Conservation (phyloP, 1,140 invertebrate species). For the Ostrea edulis region DNA sequence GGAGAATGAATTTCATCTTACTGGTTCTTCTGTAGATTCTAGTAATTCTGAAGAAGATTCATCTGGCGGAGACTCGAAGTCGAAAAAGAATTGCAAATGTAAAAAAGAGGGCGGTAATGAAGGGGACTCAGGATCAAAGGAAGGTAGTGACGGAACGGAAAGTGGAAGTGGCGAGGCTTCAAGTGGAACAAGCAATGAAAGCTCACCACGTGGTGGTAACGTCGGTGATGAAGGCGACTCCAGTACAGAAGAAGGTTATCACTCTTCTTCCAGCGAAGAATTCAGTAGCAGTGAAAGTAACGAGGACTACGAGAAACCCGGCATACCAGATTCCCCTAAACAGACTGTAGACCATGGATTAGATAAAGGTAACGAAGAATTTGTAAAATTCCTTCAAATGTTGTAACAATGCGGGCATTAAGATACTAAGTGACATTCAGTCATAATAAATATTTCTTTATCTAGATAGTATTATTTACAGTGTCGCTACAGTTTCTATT, state of each 20-base stretch:
- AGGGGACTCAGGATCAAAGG: not conserved
- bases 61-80: not conserved
- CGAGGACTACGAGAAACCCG: not conserved
- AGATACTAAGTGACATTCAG: no score
- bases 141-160: not conserved
- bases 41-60: not conserved
- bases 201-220: not conserved
- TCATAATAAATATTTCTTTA: no score
- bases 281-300: not conserved
- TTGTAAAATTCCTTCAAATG: no score
- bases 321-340: not conserved
- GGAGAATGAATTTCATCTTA: not conserved
- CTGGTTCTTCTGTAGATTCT: not conserved
- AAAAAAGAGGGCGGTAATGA: not conserved
- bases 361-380: not conserved
- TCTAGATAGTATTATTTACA: no score
- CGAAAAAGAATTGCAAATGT: slow-evolving; percentile 15
- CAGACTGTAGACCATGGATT: not conserved
- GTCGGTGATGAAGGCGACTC: slow-evolving; percentile 1
- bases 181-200: not conserved
- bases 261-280: not conserved
- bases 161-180: not conserved
- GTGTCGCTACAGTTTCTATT: no score
- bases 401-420: no score
- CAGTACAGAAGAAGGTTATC: not conserved